A percentile compares a stretch with the other conserved stretches of the same genome.
phyloP scores from a whole-genome alignment of 2,888 invertebrate genomes.

The Doris montereyensis region DNA sequence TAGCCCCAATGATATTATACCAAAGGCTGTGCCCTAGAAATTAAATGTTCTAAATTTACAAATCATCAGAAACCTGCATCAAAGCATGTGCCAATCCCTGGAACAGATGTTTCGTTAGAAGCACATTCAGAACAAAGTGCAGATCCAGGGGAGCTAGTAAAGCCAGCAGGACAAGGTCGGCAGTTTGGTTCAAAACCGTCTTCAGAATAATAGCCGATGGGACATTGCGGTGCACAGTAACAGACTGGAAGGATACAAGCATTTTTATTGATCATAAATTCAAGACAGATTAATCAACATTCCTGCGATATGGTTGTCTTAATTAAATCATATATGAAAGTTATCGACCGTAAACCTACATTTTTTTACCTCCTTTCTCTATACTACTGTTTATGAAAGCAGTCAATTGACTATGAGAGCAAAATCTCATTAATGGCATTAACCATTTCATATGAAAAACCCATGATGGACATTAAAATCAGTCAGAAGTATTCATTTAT shows the following conservation, averaged over 20 bases:
- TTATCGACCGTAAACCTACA: too few species aligned
- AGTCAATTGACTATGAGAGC: too few species aligned
- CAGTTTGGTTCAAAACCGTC: conserved; percentile 44
- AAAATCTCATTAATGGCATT: too few species aligned
- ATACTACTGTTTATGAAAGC: too few species aligned
- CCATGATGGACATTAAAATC: too few species aligned
- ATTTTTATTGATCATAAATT: background rate
- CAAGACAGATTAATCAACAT: background rate
- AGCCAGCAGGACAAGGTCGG: conserved; percentile 43
- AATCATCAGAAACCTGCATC: too few species aligned
- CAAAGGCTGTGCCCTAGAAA: too few species aligned
- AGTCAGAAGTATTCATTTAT: too few species aligned
- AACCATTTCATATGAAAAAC: too few species aligned
- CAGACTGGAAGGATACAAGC: conserved; percentile 40
- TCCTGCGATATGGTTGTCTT: background rate
- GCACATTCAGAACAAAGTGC: conserved; percentile 45
- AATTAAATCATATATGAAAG: background rate
- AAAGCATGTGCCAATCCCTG: conserved; percentile 21
- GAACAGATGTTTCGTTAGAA: conserved; percentile 37
- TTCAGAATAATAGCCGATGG: conserved; percentile 34
- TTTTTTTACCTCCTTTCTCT: too few species aligned
- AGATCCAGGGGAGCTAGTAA: conserved; percentile 36
- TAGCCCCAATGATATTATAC: too few species aligned
- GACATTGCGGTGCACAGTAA: conserved; percentile 40
- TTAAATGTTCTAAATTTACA: too few species aligned